Evolutionary conservation across 92 coral and sea anemone genomes (phyloP).

Genomic region (Actinostola sp.): DNA sequence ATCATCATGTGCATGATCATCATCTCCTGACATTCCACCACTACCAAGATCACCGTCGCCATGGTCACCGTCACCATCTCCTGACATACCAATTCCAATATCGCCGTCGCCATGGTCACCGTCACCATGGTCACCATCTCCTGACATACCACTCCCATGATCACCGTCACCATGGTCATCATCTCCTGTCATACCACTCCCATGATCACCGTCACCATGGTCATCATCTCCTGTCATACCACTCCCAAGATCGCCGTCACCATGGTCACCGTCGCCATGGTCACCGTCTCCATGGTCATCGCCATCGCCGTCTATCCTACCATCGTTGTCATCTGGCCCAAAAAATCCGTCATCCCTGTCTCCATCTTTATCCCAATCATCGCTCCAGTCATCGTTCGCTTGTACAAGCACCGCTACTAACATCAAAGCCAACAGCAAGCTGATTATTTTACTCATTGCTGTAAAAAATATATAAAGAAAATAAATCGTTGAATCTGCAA

Average conservation of each 20-base stretch:
- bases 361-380: background rate
- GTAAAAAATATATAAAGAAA: background rate
- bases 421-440: slow-evolving; percentile 5
- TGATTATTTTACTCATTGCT: slow-evolving; percentile 13
- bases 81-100: background rate
- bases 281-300: background rate
- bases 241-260: background rate
- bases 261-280: slow-evolving; percentile 3
- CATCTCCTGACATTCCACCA: background rate
- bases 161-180: background rate
- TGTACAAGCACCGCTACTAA: slow-evolving; percentile 1
- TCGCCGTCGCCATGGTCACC: background rate
- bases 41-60: background rate
- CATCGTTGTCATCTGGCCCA: background rate
- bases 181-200: background rate
- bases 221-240: background rate
- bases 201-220: background rate
- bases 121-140: background rate
- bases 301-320: background rate
- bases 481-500: background rate
- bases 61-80: background rate
- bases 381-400: background rate
- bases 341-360: background rate
- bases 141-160: background rate
- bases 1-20: background rate